A percentile compares a stretch with the other conserved stretches of the same genome.
These are phyloP conservation scores for Tribolium madens DNA, from an alignment of 1,140 invertebrate genomes.

Conservation along the genomic window DNA sequence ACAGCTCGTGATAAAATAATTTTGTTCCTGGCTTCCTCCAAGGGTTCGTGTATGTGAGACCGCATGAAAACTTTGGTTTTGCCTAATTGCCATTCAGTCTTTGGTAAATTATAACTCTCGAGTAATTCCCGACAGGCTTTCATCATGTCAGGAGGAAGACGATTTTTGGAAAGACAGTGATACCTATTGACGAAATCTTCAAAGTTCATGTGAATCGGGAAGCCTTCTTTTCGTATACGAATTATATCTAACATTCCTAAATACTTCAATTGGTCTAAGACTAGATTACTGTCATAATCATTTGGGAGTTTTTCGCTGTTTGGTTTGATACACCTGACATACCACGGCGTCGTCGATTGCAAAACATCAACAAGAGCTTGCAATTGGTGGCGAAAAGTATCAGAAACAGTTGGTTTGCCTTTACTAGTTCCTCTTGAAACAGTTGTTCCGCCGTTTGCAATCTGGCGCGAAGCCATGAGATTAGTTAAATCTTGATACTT, in stretches of 20 bases:
- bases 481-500: constrained; percentile 77
- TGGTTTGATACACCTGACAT: constrained; percentile 95
- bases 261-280: constrained; percentile 91
- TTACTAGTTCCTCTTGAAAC: constrained; percentile 89
- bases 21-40: constrained; percentile 83
- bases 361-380: constrained; percentile 93
- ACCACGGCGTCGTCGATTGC: constrained; percentile 94
- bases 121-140: constrained; percentile 68
- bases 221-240: constrained; percentile 92
- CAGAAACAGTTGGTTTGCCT: constrained; percentile 92
- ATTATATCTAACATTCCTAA: constrained; percentile 97
- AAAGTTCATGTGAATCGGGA: constrained; percentile 88
- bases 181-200: constrained; percentile 85
- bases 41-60: constrained; percentile 85
- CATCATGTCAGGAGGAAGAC: constrained; percentile 62
- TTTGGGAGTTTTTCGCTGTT: constrained; percentile 90
- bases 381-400: constrained; percentile 92
- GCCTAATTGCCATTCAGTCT: constrained; percentile 91
- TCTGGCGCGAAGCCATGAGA: constrained; percentile 48
- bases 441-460: constrained; percentile 71
- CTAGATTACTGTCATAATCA: constrained; percentile 85
- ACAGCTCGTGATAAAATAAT: constrained; percentile 80
- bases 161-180: constrained; percentile 74
- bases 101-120: constrained; percentile 72
- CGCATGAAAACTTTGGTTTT: constrained; percentile 91